Evolutionary conservation across 2,797 vertebrate species (phyloP), one percentile per base, ranked within the genome.

Genomic region (Siniperca obscura): DNA sequence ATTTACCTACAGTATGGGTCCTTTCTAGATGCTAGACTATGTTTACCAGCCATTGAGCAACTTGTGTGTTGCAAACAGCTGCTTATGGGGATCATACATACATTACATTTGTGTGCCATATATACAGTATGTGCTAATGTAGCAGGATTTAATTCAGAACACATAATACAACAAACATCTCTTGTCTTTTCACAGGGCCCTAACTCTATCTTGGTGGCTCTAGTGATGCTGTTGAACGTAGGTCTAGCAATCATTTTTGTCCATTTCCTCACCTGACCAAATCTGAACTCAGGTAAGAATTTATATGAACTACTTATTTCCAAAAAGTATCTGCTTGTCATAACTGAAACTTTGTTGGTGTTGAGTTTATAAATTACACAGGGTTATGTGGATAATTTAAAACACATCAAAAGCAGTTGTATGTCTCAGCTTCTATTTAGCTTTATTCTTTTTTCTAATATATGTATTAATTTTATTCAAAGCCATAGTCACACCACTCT

Each of bases 171-270:
- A 40, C 11, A 0, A 46, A 4, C 34, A 34, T 46, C 40, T 79
- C 21, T 68, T 55, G 56, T 89, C 7, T 79, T 57, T 93, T 94
- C 94, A 74, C 95, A 99, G 98, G 95, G 97, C 94, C 97, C 98
- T 82, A 98, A 98, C 92, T 97, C 98, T 38, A 95, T 99, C 92
- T 93, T 99, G 97, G 98, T 99, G 81, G 95, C 95, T 88, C 95
- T 99, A 57, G 98, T 99, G 93, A 99, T 99, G 98, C 96, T 99
- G 93, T 93, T 99, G 95, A 99, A 99, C 92, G 96, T 99, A 85
- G 98, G 98, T 90, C 94, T 99, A 95, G 98, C 98, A 85, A 98
- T 99, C 92, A 97, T 99, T 94, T 99, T 99, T 95, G 97, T 99
- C 94, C 98, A 99, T 96, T 99, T 99, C 94, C 97, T 99, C 87